Evolutionary conservation across 2,113 vertebrate species (phyloP).

Genomic region (Hymenochirus boettgeri): DNA sequence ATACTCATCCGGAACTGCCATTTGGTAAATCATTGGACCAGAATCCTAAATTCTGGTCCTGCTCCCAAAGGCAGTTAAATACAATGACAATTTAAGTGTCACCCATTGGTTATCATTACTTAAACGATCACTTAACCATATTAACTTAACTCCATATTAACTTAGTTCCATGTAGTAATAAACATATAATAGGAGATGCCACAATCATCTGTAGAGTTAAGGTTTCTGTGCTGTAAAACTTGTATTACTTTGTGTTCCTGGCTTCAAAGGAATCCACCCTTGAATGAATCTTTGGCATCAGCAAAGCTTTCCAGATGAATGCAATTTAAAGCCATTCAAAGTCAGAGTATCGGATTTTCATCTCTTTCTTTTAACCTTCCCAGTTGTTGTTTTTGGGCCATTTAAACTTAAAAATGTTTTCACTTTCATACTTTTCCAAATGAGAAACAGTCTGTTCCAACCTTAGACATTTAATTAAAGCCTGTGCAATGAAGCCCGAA

Average conservation of each 20-base stretch:
- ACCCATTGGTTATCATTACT: no score
- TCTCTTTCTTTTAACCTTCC: slow-evolving; percentile 17
- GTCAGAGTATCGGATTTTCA: slow-evolving; percentile 12
- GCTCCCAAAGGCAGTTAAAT: no score
- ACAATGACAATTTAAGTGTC: no score
- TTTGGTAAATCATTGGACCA: no score
- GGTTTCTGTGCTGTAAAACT: not conserved
- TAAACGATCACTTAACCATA: no score
- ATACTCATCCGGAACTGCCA: no score
- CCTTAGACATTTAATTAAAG: slow-evolving; percentile 29
- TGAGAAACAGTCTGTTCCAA: not conserved
- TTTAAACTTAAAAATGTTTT: slow-evolving; percentile 27
- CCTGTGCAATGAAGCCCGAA: slow-evolving; percentile 20
- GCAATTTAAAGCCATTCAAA: slow-evolving; percentile 19
- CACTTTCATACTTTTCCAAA: slow-evolving; percentile 35
- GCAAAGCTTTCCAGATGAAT: slow-evolving; percentile 27
- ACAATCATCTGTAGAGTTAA: not conserved
- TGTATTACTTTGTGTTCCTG: slow-evolving; percentile 6
- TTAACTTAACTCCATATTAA: no score
- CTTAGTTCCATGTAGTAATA: not conserved
- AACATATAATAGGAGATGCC: not conserved
- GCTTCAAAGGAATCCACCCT: slow-evolving; percentile 21
- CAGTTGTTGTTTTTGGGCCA: slow-evolving; percentile 5
- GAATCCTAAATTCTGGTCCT: no score
- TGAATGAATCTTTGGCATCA: slow-evolving; percentile 13